Conservation (phyloP, 2,113 vertebrate genomes). For the Thryonomys swinderianus region DNA sequence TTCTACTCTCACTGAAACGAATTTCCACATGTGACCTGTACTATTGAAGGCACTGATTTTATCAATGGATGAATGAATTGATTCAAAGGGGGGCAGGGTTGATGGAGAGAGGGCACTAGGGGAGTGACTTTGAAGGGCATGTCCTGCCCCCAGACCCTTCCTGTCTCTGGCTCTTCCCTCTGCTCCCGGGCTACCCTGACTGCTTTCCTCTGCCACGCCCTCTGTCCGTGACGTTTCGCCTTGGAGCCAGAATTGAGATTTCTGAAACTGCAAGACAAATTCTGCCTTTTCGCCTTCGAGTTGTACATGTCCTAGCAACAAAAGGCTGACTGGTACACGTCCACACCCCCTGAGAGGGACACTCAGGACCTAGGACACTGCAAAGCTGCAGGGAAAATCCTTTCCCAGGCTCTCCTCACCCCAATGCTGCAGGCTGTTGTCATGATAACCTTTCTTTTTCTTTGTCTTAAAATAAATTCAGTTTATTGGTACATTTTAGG, state of each 20-base stretch:
- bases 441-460: background rate
- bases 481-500: too few relatives aligned
- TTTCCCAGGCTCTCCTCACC: accelerated
- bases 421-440: background rate
- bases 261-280: background rate
- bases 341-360: background rate
- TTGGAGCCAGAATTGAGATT: background rate
- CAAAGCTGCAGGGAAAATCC: background rate
- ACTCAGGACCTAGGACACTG: background rate
- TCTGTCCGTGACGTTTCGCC: background rate
- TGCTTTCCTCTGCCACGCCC: background rate
- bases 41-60: background rate
- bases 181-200: background rate
- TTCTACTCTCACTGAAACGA: background rate
- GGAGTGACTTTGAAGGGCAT: background rate
- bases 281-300: background rate
- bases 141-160: background rate
- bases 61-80: background rate
- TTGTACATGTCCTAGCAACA: background rate
- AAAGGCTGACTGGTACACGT: background rate
- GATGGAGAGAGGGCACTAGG: background rate
- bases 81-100: background rate
- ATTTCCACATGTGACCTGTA: background rate
- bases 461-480: too few relatives aligned
- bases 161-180: background rate